These are phyloP conservation scores for Steinernema carpocapsae DNA, from an alignment of 2,888 invertebrate species.

Conservation along the genomic window DNA sequence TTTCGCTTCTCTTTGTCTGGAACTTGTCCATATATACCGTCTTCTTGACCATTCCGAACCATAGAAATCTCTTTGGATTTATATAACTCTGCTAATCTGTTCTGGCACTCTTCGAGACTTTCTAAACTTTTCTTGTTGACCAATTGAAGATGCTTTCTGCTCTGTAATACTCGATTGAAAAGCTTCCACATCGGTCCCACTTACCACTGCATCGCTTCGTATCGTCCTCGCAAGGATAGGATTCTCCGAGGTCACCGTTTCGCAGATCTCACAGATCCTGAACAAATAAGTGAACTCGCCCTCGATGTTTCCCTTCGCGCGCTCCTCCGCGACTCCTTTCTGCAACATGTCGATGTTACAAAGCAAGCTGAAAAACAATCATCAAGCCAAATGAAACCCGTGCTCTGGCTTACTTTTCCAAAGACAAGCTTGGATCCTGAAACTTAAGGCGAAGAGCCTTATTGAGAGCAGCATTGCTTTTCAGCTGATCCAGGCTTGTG, in stretches of 20 bases:
- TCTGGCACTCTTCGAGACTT: not conserved
- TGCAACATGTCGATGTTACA: not conserved
- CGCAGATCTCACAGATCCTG: slow-evolving; percentile 7
- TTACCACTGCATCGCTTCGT: not conserved
- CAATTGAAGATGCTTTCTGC: not conserved
- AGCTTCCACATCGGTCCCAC: no score
- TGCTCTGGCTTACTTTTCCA: not conserved
- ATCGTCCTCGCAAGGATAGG: not conserved
- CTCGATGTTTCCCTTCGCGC: not conserved
- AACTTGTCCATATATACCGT: no score
- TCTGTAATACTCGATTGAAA: no score
- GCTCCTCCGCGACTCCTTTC: not conserved
- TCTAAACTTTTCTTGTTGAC: not conserved
- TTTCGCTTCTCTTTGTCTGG: not conserved
- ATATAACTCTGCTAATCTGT: not conserved
- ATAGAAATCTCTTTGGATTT: not conserved
- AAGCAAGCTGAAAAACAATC: slow-evolving; percentile 3
- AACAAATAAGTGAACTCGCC: not conserved
- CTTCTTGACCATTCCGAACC: not conserved
- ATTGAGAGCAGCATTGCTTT: not conserved
- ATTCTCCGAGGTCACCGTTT: not conserved
- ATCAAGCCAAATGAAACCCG: not conserved
- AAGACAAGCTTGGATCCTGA: not conserved
- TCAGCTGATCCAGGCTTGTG: not conserved
- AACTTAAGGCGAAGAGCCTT: not conserved